A percentile compares a stretch with the other conserved stretches of the same genome.
These are phyloP conservation scores for Melanerpes formicivorus DNA, from an alignment of 2,113 vertebrate species.

Conservation along the genomic window DNA sequence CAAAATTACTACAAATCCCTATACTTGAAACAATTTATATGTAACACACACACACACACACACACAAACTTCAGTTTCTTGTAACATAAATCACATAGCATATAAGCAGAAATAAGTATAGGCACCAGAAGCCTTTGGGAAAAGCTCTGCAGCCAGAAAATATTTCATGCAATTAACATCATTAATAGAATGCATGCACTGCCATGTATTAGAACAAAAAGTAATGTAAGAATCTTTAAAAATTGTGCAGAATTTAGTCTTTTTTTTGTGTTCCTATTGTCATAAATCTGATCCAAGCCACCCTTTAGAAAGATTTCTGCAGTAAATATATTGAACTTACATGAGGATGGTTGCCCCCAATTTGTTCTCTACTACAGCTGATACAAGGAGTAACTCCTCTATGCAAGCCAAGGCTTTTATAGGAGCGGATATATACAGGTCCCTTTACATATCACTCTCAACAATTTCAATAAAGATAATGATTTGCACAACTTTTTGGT, in stretches of 20 bases:
- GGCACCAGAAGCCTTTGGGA: not conserved
- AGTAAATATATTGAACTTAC: constrained; percentile 49
- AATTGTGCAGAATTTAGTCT: not conserved
- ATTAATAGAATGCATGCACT: not conserved
- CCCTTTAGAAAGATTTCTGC: not conserved
- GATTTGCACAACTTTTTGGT: constrained; percentile 3
- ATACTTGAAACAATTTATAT: not conserved
- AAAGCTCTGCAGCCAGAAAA: not conserved
- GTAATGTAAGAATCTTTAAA: not conserved
- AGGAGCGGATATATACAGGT: not conserved
- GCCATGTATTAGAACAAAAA: not conserved
- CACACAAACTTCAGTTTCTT: not conserved
- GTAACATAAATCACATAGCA: not conserved
- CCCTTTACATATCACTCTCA: not conserved
- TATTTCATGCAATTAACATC: not conserved
- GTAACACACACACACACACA: not conserved
- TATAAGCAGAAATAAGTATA: not conserved
- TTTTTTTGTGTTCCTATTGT: not conserved
- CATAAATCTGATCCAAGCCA: not conserved
- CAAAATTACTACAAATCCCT: not conserved
- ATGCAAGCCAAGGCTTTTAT: not conserved
- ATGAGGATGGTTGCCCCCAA: constrained; percentile 32
- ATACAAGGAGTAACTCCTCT: not conserved
- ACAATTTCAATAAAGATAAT: not conserved
- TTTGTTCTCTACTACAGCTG: constrained; percentile 16